Evolutionary conservation across 2,797 vertebrate genomes (phyloP).

Genomic region (Hypotaenidia okinawae): DNA sequence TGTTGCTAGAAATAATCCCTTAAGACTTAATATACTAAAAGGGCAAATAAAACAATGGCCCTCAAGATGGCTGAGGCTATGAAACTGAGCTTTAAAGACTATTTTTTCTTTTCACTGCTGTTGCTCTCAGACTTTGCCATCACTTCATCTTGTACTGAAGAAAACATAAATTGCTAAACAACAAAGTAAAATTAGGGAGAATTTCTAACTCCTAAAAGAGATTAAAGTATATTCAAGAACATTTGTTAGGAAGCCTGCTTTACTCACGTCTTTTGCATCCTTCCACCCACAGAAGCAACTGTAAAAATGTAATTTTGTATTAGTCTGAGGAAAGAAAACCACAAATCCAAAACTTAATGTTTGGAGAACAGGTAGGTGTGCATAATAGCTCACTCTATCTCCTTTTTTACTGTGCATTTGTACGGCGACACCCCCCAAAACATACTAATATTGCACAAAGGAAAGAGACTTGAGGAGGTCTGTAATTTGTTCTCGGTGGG

Average conservation of each 20-base stretch:
- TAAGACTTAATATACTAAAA: not conserved
- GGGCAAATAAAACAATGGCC: not conserved
- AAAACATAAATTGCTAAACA: conserved; percentile 11
- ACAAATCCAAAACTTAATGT: not conserved
- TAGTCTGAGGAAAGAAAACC: not conserved
- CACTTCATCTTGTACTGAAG: not conserved
- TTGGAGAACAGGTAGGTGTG: not conserved
- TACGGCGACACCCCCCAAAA: not conserved
- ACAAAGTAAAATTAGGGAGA: conserved; percentile 7
- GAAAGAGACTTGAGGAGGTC: not conserved
- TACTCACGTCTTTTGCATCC: not conserved
- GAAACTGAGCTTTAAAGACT: not conserved
- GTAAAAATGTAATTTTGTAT: conserved; percentile 9
- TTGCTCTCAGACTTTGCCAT: not conserved
- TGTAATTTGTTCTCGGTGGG: not conserved
- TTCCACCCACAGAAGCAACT: conserved; percentile 32
- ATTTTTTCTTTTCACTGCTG: not conserved
- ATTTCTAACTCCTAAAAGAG: conserved; percentile 4
- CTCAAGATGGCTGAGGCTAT: not conserved
- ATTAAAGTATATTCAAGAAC: conserved; percentile 9
- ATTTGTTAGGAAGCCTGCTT: conserved; percentile 21
- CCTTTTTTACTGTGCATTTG: not conserved
- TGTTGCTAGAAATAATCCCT: not conserved
- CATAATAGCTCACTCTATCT: not conserved
- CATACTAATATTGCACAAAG: not conserved